These are phyloP conservation scores for Corticium candelabrum DNA, from an alignment of 37 sponge, comb jelly and placozoan genomes.

Conservation along the genomic window DNA sequence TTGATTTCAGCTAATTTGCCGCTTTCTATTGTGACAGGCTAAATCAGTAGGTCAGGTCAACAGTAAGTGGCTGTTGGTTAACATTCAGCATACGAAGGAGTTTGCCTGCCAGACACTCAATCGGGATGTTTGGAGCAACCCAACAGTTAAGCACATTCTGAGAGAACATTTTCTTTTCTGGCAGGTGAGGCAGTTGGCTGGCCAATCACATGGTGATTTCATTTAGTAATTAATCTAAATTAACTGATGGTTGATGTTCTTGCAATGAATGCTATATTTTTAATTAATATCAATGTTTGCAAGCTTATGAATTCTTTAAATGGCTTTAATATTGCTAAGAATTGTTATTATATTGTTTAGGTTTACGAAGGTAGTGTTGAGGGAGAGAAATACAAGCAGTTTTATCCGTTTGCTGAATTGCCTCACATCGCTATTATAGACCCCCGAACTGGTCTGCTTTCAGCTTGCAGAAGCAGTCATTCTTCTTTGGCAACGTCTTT, in stretches of 20 bases:
- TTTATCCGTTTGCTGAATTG: constrained; percentile 44
- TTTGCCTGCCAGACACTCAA: constrained; percentile 74
- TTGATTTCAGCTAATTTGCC: no score
- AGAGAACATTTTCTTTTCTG: constrained; percentile 50
- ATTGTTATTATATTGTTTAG: constrained; percentile 17
- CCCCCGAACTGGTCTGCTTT: constrained; percentile 69
- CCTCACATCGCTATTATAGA: constrained; percentile 77
- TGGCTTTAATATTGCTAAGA: background rate
- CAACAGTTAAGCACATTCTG: constrained; percentile 30
- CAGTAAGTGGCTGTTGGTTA: constrained; percentile 63
- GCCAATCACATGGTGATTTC: no score
- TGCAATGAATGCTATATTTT: no score
- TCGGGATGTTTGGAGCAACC: constrained; percentile 78
- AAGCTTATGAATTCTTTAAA: no score
- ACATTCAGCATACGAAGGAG: constrained; percentile 65
- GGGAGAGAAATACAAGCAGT: constrained; percentile 45
- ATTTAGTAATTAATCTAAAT: no score
- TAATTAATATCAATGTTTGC: no score
- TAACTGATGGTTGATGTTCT: no score
- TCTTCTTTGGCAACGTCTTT: background rate
- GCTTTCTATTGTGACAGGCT: constrained; percentile 46
- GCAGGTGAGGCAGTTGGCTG: constrained; percentile 52
- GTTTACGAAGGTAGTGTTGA: constrained; percentile 52
- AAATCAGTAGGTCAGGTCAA: constrained; percentile 17
- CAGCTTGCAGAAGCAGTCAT: background rate